Conservation (phyloP, 2,797 vertebrate species). For the Choloepus didactylus region DNA sequence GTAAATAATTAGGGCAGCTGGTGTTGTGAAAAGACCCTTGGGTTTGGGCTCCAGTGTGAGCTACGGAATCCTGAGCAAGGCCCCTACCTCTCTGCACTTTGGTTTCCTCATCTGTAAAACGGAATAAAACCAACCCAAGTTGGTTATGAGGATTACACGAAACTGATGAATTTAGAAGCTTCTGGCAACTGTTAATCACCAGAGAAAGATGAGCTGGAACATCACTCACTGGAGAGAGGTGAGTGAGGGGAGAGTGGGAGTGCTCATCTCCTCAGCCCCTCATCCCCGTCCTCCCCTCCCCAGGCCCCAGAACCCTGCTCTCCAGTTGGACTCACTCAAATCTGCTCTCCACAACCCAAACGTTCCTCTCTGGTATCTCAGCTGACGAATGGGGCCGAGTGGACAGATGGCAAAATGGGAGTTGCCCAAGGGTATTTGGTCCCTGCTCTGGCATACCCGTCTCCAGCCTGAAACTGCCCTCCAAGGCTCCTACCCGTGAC, state of each 20-base stretch:
- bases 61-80: background rate
- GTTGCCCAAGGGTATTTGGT: background rate
- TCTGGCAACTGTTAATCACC: background rate
- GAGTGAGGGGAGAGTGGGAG: fast-evolving
- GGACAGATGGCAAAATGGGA: background rate
- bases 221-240: background rate
- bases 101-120: background rate
- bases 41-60: background rate
- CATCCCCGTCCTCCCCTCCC: background rate
- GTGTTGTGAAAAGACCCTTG: background rate
- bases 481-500: background rate
- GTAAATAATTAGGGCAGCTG: background rate
- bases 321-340: background rate
- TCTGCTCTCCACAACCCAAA: background rate
- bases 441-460: background rate
- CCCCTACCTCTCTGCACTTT: background rate
- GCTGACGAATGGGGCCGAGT: background rate
- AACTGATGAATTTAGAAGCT: background rate
- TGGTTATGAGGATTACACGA: background rate
- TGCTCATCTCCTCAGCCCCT: background rate
- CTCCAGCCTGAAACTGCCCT: background rate
- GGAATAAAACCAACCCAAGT: background rate
- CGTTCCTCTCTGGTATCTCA: background rate
- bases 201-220: background rate
- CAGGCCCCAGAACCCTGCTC: background rate